Conservation (phyloP, 1,140 invertebrate species). For the Panagrolaimus sp. region DNA sequence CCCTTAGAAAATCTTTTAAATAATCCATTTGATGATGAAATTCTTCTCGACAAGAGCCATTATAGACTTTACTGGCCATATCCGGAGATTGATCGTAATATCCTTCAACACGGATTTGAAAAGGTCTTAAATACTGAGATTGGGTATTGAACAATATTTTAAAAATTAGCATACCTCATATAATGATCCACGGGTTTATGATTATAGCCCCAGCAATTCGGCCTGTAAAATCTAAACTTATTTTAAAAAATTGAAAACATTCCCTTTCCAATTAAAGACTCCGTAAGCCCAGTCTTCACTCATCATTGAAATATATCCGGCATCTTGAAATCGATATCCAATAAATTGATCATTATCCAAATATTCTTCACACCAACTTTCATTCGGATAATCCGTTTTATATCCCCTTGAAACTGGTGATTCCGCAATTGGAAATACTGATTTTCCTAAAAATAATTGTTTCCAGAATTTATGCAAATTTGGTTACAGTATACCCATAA, state of each 20-base stretch:
- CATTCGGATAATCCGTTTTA: neutral
- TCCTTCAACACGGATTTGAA: constrained; percentile 13
- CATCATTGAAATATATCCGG: constrained; percentile 29
- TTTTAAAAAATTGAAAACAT: too few relatives aligned
- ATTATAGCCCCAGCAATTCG: constrained; percentile 30
- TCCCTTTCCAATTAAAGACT: constrained; percentile 34
- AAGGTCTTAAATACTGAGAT: constrained; percentile 10
- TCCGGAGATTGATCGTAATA: constrained; percentile 17
- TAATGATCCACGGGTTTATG: constrained; percentile 27
- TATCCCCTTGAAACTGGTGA: neutral
- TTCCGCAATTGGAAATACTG: neutral
- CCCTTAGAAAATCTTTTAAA: constrained; percentile 24
- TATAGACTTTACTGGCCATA: constrained; percentile 7
- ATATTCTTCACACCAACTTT: constrained; percentile 24
- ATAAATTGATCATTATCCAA: constrained; percentile 27
- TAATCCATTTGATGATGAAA: constrained; percentile 22
- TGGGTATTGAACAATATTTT: neutral
- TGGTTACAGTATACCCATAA: constrained; percentile 20
- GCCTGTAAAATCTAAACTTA: too few relatives aligned
- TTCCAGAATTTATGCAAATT: neutral
- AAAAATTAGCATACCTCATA: constrained; percentile 25
- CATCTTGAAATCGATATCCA: constrained; percentile 24
- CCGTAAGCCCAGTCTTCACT: constrained; percentile 25
- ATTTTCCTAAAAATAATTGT: constrained; percentile 16
- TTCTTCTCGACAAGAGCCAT: constrained; percentile 15